Evolutionary conservation across 2,888 invertebrate species (phyloP), one percentile per base, ranked within the genome.

Genomic region (Epistrophella euchroma): DNA sequence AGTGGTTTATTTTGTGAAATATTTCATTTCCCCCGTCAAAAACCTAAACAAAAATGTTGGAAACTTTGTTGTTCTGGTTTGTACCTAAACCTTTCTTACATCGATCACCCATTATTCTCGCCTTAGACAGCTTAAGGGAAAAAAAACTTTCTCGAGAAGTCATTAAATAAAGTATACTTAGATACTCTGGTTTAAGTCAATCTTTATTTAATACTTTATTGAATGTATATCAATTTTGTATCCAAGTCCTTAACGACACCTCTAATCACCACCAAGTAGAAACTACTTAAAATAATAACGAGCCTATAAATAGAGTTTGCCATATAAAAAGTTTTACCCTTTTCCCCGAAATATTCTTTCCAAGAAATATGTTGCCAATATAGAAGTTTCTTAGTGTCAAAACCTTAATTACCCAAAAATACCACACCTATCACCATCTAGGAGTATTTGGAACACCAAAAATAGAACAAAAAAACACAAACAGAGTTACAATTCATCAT

Each of bases 281-380:
- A 37, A 68, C 68, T 25, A 68, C 68, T 52, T 68, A 68, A 68
- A 68, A 68, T 37, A 68, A 68, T 68, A 68, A 68, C 68, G 52
- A 52, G 22, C 17, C 68, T 52, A 66, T 64, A 64, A 45, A 66
- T 47, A 35, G 37, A 68, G 6, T 37, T 68, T 52, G 10, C 1
- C 5, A 0, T 52, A 22, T 7, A 50, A 68, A 66, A 47, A 17
- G 15, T 50, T 50, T 50, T 6, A 47, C 50, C 40, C 43, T 28
- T 64, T 43, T 25, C 11, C 22, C 60, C 13, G 15, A 17, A 13
- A 10, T 52, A 19, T 25, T 45, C 28, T 9, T 9, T 64, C 25
- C 2, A 35, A 32, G 28, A n/a, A n/a, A 13, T 4, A 22, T 68
- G 15, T 47, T 66, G 17, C 22, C 5, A 5, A 28, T 25, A 25